Conservation (phyloP, 2,113 vertebrate genomes). For the Herpailurus yagouaroundi region DNA sequence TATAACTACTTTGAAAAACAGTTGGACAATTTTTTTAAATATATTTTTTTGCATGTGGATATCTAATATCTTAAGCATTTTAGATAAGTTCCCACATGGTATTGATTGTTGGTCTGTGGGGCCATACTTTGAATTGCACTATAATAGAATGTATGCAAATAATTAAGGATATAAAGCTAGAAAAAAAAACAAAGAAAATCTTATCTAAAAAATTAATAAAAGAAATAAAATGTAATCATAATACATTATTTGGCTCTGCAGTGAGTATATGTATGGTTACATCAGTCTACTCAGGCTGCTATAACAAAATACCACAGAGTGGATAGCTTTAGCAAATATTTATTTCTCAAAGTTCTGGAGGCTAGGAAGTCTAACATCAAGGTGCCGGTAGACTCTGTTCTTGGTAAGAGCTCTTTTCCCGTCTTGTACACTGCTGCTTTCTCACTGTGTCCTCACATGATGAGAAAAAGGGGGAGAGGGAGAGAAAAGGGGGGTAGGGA, state of each 20-base stretch:
- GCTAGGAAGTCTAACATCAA: not conserved
- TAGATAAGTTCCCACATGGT: not conserved
- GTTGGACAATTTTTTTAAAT: not conserved
- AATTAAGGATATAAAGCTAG: not conserved
- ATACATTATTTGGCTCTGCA: not conserved
- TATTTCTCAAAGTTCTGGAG: not conserved
- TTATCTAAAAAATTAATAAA: constrained; percentile 41
- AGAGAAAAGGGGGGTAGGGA: not conserved
- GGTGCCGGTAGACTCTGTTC: not conserved
- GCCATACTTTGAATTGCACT: not conserved
- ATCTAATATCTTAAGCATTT: not conserved
- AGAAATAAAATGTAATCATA: not conserved
- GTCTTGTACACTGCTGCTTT: not conserved
- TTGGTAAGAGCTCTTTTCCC: not conserved
- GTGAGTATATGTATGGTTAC: not conserved
- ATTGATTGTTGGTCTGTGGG: not conserved
- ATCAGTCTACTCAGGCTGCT: not conserved
- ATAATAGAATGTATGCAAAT: not conserved
- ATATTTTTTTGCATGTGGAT: not conserved
- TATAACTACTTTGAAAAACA: not conserved
- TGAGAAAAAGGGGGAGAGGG: not conserved
- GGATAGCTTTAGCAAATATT: not conserved
- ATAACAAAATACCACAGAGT: not conserved
- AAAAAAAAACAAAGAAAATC: constrained; percentile 6
- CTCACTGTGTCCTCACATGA: not conserved